A percentile compares a stretch with the other conserved stretches of the same genome.
Evolutionary conservation across 35 echinoderm and acorn worm genomes (phyloP).

Genomic region (Stichopus chloronotus): DNA sequence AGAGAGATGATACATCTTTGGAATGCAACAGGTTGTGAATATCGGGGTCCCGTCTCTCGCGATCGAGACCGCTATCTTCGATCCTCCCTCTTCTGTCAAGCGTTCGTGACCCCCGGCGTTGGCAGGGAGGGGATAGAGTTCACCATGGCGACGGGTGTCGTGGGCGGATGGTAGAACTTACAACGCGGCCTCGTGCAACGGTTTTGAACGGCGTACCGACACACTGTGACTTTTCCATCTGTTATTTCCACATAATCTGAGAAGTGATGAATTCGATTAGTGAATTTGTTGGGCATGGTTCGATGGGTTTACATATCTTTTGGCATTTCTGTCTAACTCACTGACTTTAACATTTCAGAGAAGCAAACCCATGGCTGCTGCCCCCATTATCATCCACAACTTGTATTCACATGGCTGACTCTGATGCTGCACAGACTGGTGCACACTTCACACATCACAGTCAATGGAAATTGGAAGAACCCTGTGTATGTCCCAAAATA

Average conservation of each 20-base stretch:
- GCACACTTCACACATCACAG: too few relatives aligned
- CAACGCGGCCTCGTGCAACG: constrained; percentile 94
- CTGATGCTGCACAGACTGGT: too few relatives aligned
- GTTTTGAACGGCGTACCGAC: constrained; percentile 97
- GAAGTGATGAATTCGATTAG: constrained; percentile 44
- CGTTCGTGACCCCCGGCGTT: constrained; percentile 68
- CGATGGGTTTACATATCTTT: too few relatives aligned
- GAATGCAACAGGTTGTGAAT: constrained; percentile 59
- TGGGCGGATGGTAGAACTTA: constrained; percentile 99
- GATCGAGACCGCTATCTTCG: background rate
- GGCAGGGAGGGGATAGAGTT: constrained; percentile 78
- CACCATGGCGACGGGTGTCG: constrained; percentile 71
- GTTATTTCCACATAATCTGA: constrained; percentile 99
- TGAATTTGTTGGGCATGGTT: constrained; percentile 5
- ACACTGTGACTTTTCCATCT: constrained; percentile 98
- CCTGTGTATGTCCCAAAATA: too few relatives aligned
- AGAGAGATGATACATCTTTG: constrained; percentile 38
- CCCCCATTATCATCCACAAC: too few relatives aligned
- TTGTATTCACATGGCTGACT: too few relatives aligned
- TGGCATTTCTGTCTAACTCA: too few relatives aligned
- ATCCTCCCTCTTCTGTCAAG: constrained; percentile 49
- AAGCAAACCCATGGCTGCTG: too few relatives aligned
- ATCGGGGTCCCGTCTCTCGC: constrained; percentile 1
- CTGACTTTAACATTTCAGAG: too few relatives aligned
- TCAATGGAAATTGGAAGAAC: too few relatives aligned